phyloP scores from a whole-genome alignment of 2,113 vertebrate genomes.

The Globicephala melas region DNA sequence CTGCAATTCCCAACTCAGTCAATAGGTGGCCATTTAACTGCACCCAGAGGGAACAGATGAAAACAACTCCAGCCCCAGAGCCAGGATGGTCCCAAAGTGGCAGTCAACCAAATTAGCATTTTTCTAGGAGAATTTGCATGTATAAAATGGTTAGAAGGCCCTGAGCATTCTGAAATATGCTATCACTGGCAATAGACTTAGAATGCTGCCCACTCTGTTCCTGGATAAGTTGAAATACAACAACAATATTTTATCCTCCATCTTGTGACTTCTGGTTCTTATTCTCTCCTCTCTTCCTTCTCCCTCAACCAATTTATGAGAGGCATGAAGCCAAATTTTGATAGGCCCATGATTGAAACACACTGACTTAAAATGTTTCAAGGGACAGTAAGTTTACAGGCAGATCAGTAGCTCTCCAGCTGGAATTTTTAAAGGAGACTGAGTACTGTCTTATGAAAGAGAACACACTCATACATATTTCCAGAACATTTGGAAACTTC shows the following conservation, averaged over 20 bases:
- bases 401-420: slow-evolving; percentile 7
- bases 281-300: background rate
- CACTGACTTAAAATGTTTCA: slow-evolving; percentile 7
- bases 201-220: background rate
- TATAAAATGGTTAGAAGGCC: background rate
- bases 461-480: background rate
- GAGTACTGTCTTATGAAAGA: background rate
- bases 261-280: background rate
- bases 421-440: slow-evolving; percentile 29
- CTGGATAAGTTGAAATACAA: background rate
- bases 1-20: background rate
- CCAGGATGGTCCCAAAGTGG: background rate
- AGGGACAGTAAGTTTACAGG: background rate
- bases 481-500: slow-evolving; percentile 3
- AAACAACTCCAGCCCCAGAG: background rate
- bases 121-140: background rate
- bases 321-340: background rate
- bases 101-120: background rate
- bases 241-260: background rate
- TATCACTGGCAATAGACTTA: background rate
- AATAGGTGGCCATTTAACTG: slow-evolving; percentile 34
- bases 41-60: background rate
- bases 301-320: background rate
- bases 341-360: background rate
- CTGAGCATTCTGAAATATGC: background rate